These are phyloP conservation scores for Brachystomella parvula DNA, from an alignment of 1,140 invertebrate genomes.

Conservation along the genomic window DNA sequence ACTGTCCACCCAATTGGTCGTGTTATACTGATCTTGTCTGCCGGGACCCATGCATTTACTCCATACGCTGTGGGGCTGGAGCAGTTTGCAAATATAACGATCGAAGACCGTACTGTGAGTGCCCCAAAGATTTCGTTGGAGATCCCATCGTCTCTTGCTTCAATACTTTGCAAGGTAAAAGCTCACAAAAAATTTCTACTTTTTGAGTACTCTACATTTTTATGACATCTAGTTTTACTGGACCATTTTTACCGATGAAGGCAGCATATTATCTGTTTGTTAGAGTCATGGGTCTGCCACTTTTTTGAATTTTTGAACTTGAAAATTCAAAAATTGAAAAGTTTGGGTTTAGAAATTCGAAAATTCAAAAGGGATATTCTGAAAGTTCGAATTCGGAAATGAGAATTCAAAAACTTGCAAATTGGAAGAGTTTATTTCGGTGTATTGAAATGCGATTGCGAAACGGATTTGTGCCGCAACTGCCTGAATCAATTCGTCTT, in stretches of 20 bases:
- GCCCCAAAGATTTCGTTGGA: conserved; percentile 56
- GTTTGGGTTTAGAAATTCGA: neutral
- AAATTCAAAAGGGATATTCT: too few relatives aligned
- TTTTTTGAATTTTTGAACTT: neutral
- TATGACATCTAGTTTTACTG: too few relatives aligned
- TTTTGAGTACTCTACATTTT: too few relatives aligned
- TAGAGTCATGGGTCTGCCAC: neutral
- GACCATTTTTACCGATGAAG: too few relatives aligned
- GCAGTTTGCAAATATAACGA: conserved; percentile 67
- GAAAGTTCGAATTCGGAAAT: too few relatives aligned
- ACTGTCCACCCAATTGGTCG: conserved; percentile 64
- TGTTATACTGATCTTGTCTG: conserved; percentile 60
- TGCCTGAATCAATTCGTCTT: too few relatives aligned
- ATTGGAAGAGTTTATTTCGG: too few relatives aligned
- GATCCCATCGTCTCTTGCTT: conserved; percentile 24
- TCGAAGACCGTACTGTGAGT: conserved; percentile 64
- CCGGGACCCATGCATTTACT: conserved; percentile 65
- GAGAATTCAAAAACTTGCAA: too few relatives aligned
- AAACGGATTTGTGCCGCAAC: too few relatives aligned
- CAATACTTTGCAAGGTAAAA: conserved; percentile 28
- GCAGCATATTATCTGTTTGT: neutral
- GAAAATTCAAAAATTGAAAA: neutral
- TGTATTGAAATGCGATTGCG: too few relatives aligned
- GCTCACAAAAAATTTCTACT: too few relatives aligned
- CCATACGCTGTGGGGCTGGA: conserved; percentile 59